phyloP scores from a whole-genome alignment of 2,888 invertebrate genomes.

The Sclerodermus sp. region DNA sequence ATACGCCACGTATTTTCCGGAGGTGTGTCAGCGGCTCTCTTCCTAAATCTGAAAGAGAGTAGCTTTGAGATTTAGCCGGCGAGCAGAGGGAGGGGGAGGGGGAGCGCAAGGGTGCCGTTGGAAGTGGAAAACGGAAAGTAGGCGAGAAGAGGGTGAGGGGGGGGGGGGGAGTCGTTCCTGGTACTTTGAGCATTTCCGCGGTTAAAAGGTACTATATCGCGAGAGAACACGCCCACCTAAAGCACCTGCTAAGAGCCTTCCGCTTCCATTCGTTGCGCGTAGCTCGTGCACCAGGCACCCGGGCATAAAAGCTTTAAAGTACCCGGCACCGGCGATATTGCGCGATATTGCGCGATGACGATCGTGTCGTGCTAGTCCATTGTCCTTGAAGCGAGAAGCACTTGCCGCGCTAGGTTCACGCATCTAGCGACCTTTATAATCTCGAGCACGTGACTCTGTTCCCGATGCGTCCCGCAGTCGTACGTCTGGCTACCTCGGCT shows the following conservation, averaged over 20 bases:
- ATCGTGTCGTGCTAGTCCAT: constrained; percentile 13
- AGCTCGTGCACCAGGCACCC: neutral
- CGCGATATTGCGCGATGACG: constrained; percentile 14
- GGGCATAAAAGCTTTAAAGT: constrained; percentile 34
- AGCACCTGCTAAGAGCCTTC: constrained; percentile 49
- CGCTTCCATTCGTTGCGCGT: constrained; percentile 26
- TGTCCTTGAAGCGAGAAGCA: constrained; percentile 16
- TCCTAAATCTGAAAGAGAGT: constrained; percentile 17
- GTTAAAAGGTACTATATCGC: constrained; percentile 48
- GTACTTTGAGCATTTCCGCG: constrained; percentile 39
- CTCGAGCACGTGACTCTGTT: neutral
- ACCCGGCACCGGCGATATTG: constrained; percentile 13
- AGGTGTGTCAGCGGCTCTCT: constrained; percentile 18
- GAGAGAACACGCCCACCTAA: constrained; percentile 39
- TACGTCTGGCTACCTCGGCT: no score
- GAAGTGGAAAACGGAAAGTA: constrained; percentile 12
- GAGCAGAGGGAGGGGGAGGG: constrained; percentile 17
- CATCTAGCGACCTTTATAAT: constrained; percentile 1
- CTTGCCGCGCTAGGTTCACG: neutral
- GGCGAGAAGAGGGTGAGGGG: constrained; percentile 14
- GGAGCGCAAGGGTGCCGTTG: constrained; percentile 11
- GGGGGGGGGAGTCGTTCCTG: constrained; percentile 21
- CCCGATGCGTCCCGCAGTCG: no score
- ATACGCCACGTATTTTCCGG: neutral
- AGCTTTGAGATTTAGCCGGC: constrained; percentile 16